These are phyloP conservation scores for Aphodius granarius DNA, from an alignment of 2,888 invertebrate species.

Conservation along the genomic window DNA sequence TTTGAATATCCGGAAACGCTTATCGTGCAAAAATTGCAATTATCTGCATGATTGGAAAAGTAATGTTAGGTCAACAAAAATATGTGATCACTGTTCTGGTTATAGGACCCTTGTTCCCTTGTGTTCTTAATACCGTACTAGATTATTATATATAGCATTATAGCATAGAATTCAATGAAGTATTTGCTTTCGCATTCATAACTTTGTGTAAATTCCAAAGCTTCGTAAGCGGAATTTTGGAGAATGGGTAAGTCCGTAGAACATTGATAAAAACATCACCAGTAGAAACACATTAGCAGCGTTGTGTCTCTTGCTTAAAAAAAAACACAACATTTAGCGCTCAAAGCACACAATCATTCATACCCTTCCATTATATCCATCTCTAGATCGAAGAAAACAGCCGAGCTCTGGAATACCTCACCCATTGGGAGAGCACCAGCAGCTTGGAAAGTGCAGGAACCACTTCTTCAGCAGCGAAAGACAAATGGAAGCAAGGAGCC, in stretches of 20 bases:
- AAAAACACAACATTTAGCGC: neutral
- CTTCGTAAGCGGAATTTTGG: slow-evolving; percentile 52
- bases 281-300: neutral
- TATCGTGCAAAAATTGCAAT: too few relatives aligned
- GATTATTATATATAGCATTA: neutral
- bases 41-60: too few relatives aligned
- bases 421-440: slow-evolving; percentile 78
- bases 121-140: too few relatives aligned
- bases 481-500: slow-evolving; percentile 85
- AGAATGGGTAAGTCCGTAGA: slow-evolving; percentile 45
- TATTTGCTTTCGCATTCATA: slow-evolving; percentile 29
- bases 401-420: slow-evolving; percentile 82
- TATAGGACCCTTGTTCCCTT: too few relatives aligned
- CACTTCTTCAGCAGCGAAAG: slow-evolving; percentile 62
- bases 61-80: too few relatives aligned
- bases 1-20: too few relatives aligned
- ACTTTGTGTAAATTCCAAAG: slow-evolving; percentile 43
- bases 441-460: slow-evolving; percentile 83
- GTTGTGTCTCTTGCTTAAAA: neutral
- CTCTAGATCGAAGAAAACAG: slow-evolving; percentile 98
- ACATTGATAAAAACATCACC: neutral
- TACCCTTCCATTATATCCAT: neutral
- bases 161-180: neutral
- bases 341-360: neutral
- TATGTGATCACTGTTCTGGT: too few relatives aligned